Percentiles rank a stretch among this genome's conserved stretches.
Conservation (phyloP, 2,888 invertebrate genomes). For the Notodromas monacha region DNA sequence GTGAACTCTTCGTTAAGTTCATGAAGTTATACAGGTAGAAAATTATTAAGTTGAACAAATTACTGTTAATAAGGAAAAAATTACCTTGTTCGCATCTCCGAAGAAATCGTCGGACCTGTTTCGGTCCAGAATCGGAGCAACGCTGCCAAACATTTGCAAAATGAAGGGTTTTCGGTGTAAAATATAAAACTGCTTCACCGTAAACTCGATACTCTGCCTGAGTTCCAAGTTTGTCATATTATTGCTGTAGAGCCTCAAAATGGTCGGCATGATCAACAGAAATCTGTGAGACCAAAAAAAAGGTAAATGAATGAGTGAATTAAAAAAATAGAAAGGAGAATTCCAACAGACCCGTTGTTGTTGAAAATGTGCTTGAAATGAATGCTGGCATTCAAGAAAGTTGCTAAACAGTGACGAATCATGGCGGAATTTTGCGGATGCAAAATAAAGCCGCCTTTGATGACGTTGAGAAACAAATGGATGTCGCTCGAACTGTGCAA, state of each 20-base stretch:
- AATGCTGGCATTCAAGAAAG: conserved; percentile 83
- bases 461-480: conserved; percentile 79
- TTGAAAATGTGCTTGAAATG: conserved; percentile 97
- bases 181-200: conserved; percentile 89
- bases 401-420: conserved; percentile 74
- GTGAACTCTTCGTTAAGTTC: too few relatives aligned
- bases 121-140: conserved; percentile 74
- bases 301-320: too few relatives aligned
- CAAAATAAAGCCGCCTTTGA: conserved; percentile 77
- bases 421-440: conserved; percentile 91
- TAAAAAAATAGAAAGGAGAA: conserved; percentile 1
- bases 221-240: conserved; percentile 87
- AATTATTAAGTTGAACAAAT: too few relatives aligned
- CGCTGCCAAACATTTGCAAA: conserved; percentile 93
- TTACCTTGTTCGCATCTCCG: conserved; percentile 66
- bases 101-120: conserved; percentile 13
- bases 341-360: conserved; percentile 57
- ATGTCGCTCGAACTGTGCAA: conserved; percentile 89
- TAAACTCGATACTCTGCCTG: conserved; percentile 80
- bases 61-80: conserved; percentile 9
- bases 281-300: conserved; percentile 25
- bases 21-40: too few relatives aligned
- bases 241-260: conserved; percentile 80
- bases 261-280: conserved; percentile 81
- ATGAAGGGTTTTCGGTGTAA: conserved; percentile 93